Evolutionary conservation across 2,888 invertebrate species (phyloP).

Genomic region (Synergus gifuensis): DNA sequence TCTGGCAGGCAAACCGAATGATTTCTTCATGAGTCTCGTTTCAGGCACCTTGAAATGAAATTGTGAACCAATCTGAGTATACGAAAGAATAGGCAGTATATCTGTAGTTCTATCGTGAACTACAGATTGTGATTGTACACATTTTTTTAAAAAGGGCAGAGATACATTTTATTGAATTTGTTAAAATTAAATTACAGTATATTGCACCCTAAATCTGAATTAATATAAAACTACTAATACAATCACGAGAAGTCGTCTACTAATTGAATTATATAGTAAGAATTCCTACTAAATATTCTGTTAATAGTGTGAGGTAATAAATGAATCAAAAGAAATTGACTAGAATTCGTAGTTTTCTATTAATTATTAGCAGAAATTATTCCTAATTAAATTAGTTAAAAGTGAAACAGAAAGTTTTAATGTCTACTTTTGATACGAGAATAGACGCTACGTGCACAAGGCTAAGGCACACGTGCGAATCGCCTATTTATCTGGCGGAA

Average conservation of each 20-base stretch:
- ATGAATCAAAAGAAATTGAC: no score
- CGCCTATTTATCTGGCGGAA: constrained; percentile 57
- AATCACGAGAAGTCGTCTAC: no score
- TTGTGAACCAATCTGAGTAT: background rate
- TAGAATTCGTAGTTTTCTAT: no score
- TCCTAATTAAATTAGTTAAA: background rate
- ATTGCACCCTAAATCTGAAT: no score
- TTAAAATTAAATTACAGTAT: background rate
- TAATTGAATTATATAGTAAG: no score
- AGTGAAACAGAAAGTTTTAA: constrained; percentile 16
- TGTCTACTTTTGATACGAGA: constrained; percentile 16
- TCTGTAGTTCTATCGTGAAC: background rate
- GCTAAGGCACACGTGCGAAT: constrained; percentile 34
- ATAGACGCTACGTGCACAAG: constrained; percentile 9
- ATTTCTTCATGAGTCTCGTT: constrained; percentile 61
- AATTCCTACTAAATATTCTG: no score
- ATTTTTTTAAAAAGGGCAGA: background rate
- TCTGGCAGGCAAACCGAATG: constrained; percentile 50
- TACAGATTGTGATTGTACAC: background rate
- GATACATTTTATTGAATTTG: background rate
- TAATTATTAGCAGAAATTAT: no score
- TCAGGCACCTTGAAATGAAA: constrained; percentile 22
- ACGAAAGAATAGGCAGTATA: background rate
- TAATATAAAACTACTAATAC: no score
- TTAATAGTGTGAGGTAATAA: no score